Percentiles rank a stretch among this genome's conserved stretches.
These are phyloP conservation scores for Cecropterus lyciades DNA, from an alignment of 1,140 invertebrate species.

Conservation along the genomic window DNA sequence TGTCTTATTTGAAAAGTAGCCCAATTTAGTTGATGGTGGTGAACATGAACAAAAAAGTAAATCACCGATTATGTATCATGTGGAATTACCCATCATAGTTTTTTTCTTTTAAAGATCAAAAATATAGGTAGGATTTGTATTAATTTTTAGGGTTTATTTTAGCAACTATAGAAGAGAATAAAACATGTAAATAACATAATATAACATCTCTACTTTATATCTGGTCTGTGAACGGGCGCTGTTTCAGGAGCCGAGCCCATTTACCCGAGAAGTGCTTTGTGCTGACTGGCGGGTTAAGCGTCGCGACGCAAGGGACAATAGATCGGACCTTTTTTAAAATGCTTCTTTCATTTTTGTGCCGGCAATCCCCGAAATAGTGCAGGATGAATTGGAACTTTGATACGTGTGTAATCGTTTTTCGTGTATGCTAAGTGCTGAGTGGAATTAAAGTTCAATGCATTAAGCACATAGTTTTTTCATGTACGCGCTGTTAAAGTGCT, in stretches of 20 bases:
- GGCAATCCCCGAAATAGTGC: conserved; percentile 20
- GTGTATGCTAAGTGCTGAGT: conserved; percentile 10
- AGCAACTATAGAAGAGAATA: no score
- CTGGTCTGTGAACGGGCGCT: conserved; percentile 11
- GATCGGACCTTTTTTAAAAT: conserved; percentile 27
- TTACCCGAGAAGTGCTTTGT: conserved; percentile 25
- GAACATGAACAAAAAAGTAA: no score
- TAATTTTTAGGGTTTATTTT: no score
- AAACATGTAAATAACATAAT: not conserved
- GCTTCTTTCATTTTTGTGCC: conserved; percentile 16
- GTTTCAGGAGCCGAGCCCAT: conserved; percentile 21
- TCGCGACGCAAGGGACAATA: conserved; percentile 18
- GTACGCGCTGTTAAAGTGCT: no score
- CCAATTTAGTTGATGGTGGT: no score
- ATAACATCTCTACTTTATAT: conserved; percentile 7
- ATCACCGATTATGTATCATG: no score
- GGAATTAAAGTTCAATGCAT: not conserved
- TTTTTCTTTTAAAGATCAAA: no score
- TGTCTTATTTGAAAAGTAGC: no score
- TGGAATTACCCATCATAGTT: no score
- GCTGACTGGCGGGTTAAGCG: conserved; percentile 22
- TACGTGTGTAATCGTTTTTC: not conserved
- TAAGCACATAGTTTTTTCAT: no score
- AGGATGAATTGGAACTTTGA: conserved; percentile 6
- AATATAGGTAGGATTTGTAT: no score